Evolutionary conservation across 1,140 invertebrate genomes (phyloP), one percentile per base, ranked within the genome.

Genomic region (Danaus melanippus): DNA sequence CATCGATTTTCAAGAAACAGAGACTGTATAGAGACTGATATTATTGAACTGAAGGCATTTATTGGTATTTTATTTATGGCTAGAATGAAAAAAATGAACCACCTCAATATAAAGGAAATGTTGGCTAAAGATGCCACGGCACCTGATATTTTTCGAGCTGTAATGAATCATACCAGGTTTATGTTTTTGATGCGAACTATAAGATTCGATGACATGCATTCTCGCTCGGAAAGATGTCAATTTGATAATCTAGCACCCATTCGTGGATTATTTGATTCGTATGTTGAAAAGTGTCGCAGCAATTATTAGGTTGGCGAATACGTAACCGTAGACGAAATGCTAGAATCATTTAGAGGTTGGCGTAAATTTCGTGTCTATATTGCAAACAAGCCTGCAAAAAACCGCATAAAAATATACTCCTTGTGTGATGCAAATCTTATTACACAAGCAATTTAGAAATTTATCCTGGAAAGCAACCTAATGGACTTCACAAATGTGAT

Each of bases 371-470:
- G 51, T 40, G 9, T 46, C 10, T 53, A 87, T 63, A 87, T 89
- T 32, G 79, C 80, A 9, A 72, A 74, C 48, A 89, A 89, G 73
- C 87, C 87, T 1, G 73, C 67, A 47, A 88, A 87, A 62, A 89
- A 87, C 65, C 84, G 80, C 5, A 71, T 88, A 42, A 88, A 88
- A 73, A 64, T 75, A 42, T 75, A 58, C 56, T 58, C 67, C 7
- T 58, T 75, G 47, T 64, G 63, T 8, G 69, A 81, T 62, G 48
- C 71, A 71, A 72, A 58, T 51, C 68, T 17, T 52, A 56, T 47
- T 76, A 70, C 49, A 47, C 58, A 46, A 43, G 56, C 10, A 78
- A 76, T 58, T 63, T 60, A 44, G 67, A 64, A 53, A 65, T 73
- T 46, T 75, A 71, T 45, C 44, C 50, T 10, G 69, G 69, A 15